Conservation (phyloP, 2,113 vertebrate species). For the Hippocampus mohnikei region DNA sequence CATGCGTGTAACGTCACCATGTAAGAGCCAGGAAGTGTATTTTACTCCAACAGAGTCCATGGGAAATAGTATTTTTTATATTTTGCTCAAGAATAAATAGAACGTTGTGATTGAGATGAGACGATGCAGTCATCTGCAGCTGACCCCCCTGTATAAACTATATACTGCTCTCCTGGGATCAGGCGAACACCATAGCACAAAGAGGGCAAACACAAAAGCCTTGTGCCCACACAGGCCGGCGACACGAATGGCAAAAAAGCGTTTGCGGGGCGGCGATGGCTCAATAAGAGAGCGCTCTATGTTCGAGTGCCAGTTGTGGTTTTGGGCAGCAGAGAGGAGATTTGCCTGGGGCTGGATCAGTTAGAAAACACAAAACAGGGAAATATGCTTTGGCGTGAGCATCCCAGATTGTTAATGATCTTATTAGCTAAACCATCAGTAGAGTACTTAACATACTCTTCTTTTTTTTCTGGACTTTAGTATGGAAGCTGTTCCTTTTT, state of each 20-base stretch:
- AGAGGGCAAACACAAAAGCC: slow-evolving; percentile 3
- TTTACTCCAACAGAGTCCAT: too few species aligned
- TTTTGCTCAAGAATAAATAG: not conserved
- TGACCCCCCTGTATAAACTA: not conserved
- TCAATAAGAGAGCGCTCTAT: slow-evolving; percentile 43
- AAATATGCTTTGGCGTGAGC: not conserved
- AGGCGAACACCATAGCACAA: not conserved
- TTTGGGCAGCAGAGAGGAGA: slow-evolving; percentile 42
- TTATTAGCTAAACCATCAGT: not conserved
- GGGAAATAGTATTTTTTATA: too few species aligned
- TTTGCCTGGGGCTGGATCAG: slow-evolving; percentile 37
- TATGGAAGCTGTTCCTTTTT: not conserved
- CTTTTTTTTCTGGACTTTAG: not conserved
- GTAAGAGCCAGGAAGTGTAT: too few species aligned
- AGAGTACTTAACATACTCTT: not conserved
- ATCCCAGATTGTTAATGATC: not conserved
- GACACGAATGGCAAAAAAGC: slow-evolving; percentile 30
- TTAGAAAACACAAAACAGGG: slow-evolving; percentile 29
- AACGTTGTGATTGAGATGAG: not conserved
- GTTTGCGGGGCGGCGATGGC: slow-evolving; percentile 28
- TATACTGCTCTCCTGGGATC: not conserved
- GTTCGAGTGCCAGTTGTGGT: slow-evolving; percentile 23
- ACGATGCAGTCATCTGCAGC: not conserved
- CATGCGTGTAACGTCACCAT: too few species aligned
- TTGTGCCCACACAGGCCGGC: slow-evolving; percentile 14